Evolutionary conservation across 2,113 vertebrate species (phyloP).

Genomic region (Maccullochella peelii): DNA sequence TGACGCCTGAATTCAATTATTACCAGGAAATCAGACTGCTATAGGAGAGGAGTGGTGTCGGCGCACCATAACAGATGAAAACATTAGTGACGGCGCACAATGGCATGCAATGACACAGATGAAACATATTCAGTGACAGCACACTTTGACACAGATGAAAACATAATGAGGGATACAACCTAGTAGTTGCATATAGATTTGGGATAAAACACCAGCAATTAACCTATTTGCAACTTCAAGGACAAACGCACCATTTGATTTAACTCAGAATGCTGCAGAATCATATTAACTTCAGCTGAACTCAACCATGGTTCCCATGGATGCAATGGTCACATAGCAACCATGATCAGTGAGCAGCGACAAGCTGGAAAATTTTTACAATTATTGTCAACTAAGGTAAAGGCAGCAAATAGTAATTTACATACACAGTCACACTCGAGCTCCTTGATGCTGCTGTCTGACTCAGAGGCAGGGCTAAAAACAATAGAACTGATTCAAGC

Average conservation of each 20-base stretch:
- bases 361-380: not conserved
- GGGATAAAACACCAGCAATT: not conserved
- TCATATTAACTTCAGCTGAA: not conserved
- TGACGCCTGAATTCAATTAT: too few relatives aligned
- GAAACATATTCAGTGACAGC: too few relatives aligned
- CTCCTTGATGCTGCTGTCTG: not conserved
- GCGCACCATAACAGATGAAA: too few relatives aligned
- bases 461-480: not conserved
- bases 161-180: too few relatives aligned
- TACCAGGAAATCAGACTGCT: too few relatives aligned
- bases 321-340: conserved; percentile 7
- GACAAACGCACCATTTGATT: not conserved
- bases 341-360: not conserved
- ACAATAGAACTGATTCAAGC: not conserved
- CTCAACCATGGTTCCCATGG: not conserved
- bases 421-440: not conserved
- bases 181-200: not conserved
- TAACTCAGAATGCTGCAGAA: not conserved
- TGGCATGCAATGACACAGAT: too few relatives aligned
- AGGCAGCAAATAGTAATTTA: not conserved
- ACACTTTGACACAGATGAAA: too few relatives aligned
- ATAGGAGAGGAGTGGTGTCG: too few relatives aligned
- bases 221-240: not conserved
- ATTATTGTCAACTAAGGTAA: not conserved
- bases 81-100: too few relatives aligned